Evolutionary conservation across 2,888 invertebrate species (phyloP).

Genomic region (Agriotes lineatus): DNA sequence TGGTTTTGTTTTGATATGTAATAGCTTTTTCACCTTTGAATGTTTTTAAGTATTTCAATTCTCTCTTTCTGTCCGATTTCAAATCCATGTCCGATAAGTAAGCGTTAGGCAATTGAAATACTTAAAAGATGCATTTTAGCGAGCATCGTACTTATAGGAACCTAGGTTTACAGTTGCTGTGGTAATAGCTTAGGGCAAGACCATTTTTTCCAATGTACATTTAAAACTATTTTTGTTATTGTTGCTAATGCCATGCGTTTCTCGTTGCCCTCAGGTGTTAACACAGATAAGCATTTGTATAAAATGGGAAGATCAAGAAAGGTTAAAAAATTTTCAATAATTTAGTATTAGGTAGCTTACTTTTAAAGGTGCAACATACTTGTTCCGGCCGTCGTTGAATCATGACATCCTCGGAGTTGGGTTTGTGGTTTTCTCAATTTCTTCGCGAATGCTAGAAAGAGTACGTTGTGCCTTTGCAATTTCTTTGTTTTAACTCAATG

Average conservation of each 20-base stretch:
- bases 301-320: constrained; percentile 51
- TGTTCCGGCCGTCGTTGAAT: neutral
- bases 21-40: constrained; percentile 33
- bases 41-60: constrained; percentile 31
- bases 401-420: constrained; percentile 7
- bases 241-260: constrained; percentile 33
- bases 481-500: constrained; percentile 61
- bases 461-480: constrained; percentile 34
- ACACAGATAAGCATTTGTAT: constrained; percentile 58
- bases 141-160: constrained; percentile 31
- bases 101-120: constrained; percentile 26
- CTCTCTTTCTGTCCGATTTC: constrained; percentile 22
- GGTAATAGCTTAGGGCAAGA: constrained; percentile 26
- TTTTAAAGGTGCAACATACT: neutral
- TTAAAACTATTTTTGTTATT: constrained; percentile 44
- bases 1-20: constrained; percentile 38
- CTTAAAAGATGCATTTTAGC: constrained; percentile 27
- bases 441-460: constrained; percentile 4
- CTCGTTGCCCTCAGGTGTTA: constrained; percentile 59
- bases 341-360: constrained; percentile 32
- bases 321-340: constrained; percentile 29
- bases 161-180: constrained; percentile 28
- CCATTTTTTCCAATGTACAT: constrained; percentile 37
- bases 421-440: constrained; percentile 39
- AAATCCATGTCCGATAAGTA: constrained; percentile 5